phyloP scores from a whole-genome alignment of 2,797 vertebrate species.

The Heterohyrax brucei region DNA sequence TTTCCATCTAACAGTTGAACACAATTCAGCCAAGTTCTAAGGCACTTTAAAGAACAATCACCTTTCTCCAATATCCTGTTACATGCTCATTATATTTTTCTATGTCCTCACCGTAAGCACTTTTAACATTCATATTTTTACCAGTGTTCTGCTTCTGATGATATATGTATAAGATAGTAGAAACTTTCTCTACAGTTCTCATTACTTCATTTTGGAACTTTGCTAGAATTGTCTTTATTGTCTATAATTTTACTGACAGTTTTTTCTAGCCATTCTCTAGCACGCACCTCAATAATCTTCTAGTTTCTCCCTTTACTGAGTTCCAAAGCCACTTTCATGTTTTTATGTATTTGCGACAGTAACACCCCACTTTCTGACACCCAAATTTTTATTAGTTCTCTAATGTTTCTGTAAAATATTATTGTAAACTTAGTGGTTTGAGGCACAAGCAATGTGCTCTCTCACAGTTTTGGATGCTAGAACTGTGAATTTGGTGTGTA shows the following conservation, averaged over 20 bases:
- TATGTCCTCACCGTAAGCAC: too few species aligned
- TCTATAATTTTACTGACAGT: not conserved
- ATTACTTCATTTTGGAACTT: not conserved
- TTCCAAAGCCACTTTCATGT: not conserved
- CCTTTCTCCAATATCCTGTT: not conserved
- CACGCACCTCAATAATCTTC: not conserved
- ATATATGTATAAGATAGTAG: too few species aligned
- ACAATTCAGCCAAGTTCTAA: not conserved
- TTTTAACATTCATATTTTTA: too few species aligned
- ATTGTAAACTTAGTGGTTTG: not conserved
- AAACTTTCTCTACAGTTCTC: too few species aligned
- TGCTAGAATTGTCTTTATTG: not conserved
- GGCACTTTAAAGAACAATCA: not conserved
- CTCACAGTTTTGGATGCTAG: too few species aligned
- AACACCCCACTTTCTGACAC: not conserved
- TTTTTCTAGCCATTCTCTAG: not conserved
- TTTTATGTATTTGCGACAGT: not conserved
- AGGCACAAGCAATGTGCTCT: not conserved
- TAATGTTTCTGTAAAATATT: not conserved
- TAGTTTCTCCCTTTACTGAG: not conserved
- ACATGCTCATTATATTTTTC: not conserved
- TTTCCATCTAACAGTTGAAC: not conserved
- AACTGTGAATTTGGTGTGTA: too few species aligned
- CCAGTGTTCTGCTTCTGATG: too few species aligned
- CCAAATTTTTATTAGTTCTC: not conserved